Base-by-base conservation (phyloP, 2,113 vertebrate species). In the Tetraodon nigroviridis region DNA sequence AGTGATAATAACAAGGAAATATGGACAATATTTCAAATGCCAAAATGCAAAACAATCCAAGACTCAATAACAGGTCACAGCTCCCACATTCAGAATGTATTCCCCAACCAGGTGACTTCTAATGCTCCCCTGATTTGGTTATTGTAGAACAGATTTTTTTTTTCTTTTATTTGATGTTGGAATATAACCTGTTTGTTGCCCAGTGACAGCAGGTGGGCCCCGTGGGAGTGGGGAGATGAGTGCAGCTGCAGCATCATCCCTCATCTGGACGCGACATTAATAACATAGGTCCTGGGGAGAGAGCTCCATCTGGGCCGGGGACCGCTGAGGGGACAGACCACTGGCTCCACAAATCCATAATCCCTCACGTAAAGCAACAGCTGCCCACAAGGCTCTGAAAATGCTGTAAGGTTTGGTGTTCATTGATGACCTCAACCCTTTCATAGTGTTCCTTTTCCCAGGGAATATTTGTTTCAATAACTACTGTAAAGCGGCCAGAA, bases 191-290 rank as follows among this genome's bases (percentile, higher is more conserved):
- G 64, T 77, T 70, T 74, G 75, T 71, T 52, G 59, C 64, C 73
- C 72, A 73, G 57, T 67, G 79, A 75, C 61, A 83, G 68, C 75
- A 84, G 89, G 91, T 92, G 90, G 91, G 90, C 90, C 89, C 84
- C 84, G 75, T n/a, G 87, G 68, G 86, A 86, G 50, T 13, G 60
- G 80, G 62, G 76, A 89, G 91, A 92, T 92, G 93, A 91, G 92
- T 90, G 82, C 83, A 75, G 80, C 55, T 75, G 41, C 67, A 69
- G 81, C 78, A 89, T 92, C 80, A 24, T 94, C 93, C 92, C 89
- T 95, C 91, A 93, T 90, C 87, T 70, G 87, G 91, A 93, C 85
- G 93, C 88, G 73, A 77, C 91, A 93, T 95, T 96, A 95, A 93
- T 93, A 95, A 92, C 67, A 46, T 17, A 80, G 88, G 86, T 7